A percentile compares a stretch with the other conserved stretches of the same genome.
These are phyloP conservation scores for Drosophila sordidula DNA, from an alignment of 2,888 invertebrate species.

Conservation along the genomic window DNA sequence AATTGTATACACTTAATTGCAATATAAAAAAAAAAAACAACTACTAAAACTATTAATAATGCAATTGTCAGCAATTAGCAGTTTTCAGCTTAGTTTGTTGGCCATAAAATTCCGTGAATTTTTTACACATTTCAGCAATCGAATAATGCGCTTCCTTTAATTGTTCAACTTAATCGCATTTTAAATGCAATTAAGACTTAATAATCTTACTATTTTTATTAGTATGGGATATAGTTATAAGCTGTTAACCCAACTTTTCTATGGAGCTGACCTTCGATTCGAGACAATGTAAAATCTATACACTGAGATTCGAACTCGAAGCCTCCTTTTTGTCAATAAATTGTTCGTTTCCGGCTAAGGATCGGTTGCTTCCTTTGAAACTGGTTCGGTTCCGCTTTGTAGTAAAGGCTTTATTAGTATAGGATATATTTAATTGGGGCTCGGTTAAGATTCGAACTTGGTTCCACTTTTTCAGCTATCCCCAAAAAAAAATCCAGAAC, in stretches of 20 bases:
- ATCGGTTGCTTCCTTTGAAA: too few species aligned
- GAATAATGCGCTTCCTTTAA: constrained; percentile 25
- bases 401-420: not conserved
- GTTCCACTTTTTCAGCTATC: too few species aligned
- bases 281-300: not conserved
- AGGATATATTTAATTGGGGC: not conserved
- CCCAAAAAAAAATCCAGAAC: too few species aligned
- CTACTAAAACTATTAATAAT: not conserved
- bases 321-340: not conserved
- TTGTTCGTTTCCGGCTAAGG: too few species aligned
- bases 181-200: not conserved
- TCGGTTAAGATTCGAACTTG: too few species aligned
- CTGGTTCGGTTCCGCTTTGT: too few species aligned
- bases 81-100: constrained; percentile 15
- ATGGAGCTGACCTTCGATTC: constrained; percentile 3
- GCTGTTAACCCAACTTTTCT: not conserved
- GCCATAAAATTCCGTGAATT: constrained; percentile 21
- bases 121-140: constrained; percentile 1
- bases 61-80: constrained; percentile 25
- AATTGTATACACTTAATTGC: not conserved
- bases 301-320: not conserved
- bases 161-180: constrained; percentile 13
- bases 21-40: constrained; percentile 1
- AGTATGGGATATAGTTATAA: constrained; percentile 9
- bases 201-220: not conserved